Evolutionary conservation across 2,888 invertebrate genomes (phyloP), one percentile per base, ranked within the genome.

Genomic region (Drosophila merina): DNA sequence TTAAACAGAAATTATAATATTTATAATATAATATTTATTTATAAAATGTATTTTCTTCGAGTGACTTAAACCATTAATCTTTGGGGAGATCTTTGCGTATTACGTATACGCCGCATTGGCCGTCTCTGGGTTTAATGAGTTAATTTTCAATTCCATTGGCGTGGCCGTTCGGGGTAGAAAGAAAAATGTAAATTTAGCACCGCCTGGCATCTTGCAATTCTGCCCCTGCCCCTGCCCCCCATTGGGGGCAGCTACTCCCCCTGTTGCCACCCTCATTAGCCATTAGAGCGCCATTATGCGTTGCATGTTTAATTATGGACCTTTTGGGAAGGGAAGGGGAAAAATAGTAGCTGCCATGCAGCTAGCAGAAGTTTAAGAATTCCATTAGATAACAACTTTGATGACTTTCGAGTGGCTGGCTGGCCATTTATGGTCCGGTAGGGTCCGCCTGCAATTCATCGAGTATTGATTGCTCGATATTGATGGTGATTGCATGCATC

Each of bases 101-200:
- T 79, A 75, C 74, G 82, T 71, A 77, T 76, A 74, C 77, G 77
- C 68, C 42, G 40, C 54, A n/a, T 40, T 58, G 59, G 48, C 58
- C 64, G 30, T 48, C 67, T 51, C 54, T 52, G 60, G 66, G 73
- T 74, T 82, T 86, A 88, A 86, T 88, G 86, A 86, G 84, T 88
- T 83, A 80, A 88, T 86, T 88, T 88, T 88, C 81, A 88, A 88
- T 86, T 86, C 76, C 77, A 77, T 87, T 81, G 79, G 55, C 71
- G 58, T 68, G 38, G 55, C 70, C 70, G 45, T 68, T 63, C 71
- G 73, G 71, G 76, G 59, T 59, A 72, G 54, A 74, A 72, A 20
- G 45, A 51, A 56, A 71, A 71, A 86, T 86, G 85, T 75, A 83
- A 86, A 87, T 87, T 69, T 64, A 25, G 25, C 49, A 57, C 48